Conservation (phyloP, 2,888 invertebrate species). For the Sepioteuthis lessoniana region DNA sequence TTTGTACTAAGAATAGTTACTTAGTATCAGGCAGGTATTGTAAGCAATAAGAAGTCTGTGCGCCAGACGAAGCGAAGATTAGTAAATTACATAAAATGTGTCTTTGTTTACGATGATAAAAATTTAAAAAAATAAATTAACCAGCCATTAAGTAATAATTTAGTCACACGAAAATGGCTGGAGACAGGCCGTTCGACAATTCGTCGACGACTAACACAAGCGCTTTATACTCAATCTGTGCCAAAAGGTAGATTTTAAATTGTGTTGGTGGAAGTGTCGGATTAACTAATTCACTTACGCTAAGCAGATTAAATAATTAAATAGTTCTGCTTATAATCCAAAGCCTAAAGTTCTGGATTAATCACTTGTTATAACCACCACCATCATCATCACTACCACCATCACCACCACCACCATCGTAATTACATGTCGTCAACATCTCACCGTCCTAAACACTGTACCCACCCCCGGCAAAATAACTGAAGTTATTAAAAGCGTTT, state of each 20-base stretch:
- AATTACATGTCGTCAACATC: not conserved
- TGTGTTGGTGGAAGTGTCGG: conserved; percentile 39
- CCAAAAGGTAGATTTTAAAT: not conserved
- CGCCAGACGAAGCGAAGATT: no score
- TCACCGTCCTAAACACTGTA: not conserved
- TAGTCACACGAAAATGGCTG: no score
- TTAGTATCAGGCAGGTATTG: no score
- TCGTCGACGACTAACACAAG: not conserved
- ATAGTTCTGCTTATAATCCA: not conserved
- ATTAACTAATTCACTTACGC: conserved; percentile 42
- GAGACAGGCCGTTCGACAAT: not conserved
- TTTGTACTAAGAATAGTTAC: no score
- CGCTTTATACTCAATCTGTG: not conserved
- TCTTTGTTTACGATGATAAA: no score
- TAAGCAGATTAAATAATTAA: conserved; percentile 45
- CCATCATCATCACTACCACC: not conserved
- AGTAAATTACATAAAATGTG: no score
- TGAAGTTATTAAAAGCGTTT: not conserved
- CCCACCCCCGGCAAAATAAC: not conserved
- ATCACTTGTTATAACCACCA: not conserved
- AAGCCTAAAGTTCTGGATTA: not conserved
- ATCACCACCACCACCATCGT: not conserved
- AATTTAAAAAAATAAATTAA: no score
- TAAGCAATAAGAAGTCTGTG: no score
- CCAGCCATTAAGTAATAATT: no score